Evolutionary conservation across 2,113 vertebrate genomes (phyloP).

Genomic region (Malurus cyaneus): DNA sequence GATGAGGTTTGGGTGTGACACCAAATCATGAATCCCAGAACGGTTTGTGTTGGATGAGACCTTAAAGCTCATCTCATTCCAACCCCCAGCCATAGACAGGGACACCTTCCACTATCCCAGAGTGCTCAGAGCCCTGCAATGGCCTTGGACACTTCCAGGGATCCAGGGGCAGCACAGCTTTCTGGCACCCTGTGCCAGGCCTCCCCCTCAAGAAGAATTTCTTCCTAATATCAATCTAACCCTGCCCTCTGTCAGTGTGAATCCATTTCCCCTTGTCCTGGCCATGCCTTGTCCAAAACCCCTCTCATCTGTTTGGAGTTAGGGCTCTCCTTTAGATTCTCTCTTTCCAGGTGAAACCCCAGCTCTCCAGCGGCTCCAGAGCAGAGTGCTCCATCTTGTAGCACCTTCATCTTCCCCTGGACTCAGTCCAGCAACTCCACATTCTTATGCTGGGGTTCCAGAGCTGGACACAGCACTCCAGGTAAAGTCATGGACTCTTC

Average conservation of each 20-base stretch:
- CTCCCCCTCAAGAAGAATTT: not conserved
- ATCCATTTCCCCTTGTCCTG: not conserved
- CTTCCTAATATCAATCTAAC: not conserved
- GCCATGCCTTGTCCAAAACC: not conserved
- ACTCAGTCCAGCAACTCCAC: rapidly evolving
- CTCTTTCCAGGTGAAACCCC: not conserved
- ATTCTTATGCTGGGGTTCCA: not conserved
- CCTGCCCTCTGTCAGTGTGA: not conserved
- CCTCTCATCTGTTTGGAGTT: not conserved
- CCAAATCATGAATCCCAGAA: not conserved
- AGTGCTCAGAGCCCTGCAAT: not conserved
- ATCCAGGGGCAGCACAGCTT: not conserved
- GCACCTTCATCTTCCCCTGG: not conserved
- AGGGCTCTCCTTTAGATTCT: not conserved
- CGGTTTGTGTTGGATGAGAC: not conserved
- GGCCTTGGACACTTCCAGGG: not conserved
- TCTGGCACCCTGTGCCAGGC: rapidly evolving
- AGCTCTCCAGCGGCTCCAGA: not conserved
- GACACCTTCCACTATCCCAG: not conserved
- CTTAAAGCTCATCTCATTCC: not conserved
- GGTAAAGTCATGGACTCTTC: rapidly evolving
- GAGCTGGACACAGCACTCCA: not conserved
- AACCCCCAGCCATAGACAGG: not conserved
- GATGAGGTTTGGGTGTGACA: no score
- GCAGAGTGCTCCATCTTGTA: not conserved